phyloP scores from a whole-genome alignment of 23 tunicate genomes.

The Halocynthia roretzi region DNA sequence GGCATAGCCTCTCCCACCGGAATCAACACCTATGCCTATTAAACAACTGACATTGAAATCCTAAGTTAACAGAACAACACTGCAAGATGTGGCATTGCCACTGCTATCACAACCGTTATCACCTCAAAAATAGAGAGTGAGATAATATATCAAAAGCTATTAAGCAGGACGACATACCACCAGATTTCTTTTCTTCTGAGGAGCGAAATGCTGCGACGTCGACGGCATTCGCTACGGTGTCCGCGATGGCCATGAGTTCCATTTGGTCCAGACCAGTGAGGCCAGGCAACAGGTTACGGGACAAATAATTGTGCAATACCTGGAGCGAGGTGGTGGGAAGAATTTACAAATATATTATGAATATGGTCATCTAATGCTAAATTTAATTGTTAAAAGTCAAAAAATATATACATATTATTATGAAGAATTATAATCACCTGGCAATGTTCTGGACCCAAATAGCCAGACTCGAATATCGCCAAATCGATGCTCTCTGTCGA shows the following conservation, averaged over 20 bases:
- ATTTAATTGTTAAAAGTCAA: background rate
- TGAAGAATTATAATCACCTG: constrained; percentile 24
- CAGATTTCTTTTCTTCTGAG: no score
- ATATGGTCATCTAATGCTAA: background rate
- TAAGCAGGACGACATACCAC: no score
- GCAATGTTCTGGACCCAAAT: constrained; percentile 91
- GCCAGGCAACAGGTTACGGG: constrained; percentile 63
- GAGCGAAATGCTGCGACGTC: background rate
- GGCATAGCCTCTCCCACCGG: constrained; percentile 77
- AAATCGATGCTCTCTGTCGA: constrained; percentile 58
- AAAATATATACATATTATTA: background rate
- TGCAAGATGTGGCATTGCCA: no score
- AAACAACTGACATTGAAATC: background rate
- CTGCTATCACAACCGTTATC: no score
- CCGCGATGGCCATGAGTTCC: constrained; percentile 89
- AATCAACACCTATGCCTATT: constrained; percentile 25
- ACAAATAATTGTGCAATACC: constrained; percentile 51
- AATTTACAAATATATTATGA: background rate
- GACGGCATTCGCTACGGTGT: constrained; percentile 39
- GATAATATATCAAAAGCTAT: no score
- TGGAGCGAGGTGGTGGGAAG: background rate
- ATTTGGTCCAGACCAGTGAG: constrained; percentile 69
- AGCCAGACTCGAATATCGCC: constrained; percentile 47
- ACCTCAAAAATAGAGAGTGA: no score
- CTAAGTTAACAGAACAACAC: no score